Evolutionary conservation across 2,797 vertebrate genomes (phyloP), one percentile per base, ranked within the genome.

Genomic region (Oreochromis mossambicus): DNA sequence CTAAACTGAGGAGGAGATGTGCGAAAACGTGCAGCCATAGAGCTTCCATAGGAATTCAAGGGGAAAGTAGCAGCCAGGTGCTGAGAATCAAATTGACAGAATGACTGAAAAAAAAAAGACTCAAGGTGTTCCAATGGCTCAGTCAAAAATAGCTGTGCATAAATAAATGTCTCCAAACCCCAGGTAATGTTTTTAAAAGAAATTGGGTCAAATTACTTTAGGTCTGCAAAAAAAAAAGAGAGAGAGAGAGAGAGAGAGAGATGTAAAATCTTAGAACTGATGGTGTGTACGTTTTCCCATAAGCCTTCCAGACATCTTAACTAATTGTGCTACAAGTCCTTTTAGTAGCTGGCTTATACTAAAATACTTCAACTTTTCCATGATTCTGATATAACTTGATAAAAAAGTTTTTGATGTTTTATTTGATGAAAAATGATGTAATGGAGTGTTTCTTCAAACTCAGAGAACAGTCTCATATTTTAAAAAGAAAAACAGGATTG

Each of bases 301-400:
- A 41, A 68, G 13, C n/a, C 5, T 68, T 68, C 61, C 1, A 41
- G n/a, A 24, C n/a, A 26, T 43, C 38, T 26, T 46, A 70, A 70
- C 38, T 70, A 26, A 46, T 26, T 10, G 2, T 70, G 6, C 5
- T 26, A 46, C 38, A 17, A 15, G 38, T 11, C n/a, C 21, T 46
- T 26, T 1, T 70, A 0, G 10, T 0, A 70, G 66, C 21, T 43
- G 66, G 0, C 8, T 15, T 0, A 70, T 38, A 70, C 66, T 70
- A 26, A 70, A 29, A 46, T 36, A 14, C 12, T 13, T 43, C 5
- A 43, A 43, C 61, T 14, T 43, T 68, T 43, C n/a, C 4, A 68
- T 68, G 13, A 24, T 43, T 68, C n/a, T 68, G 19, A 43, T 6
- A 43, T 68, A 43, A 43, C n/a, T 41, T 68, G 1, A 24, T 68